Evolutionary conservation across 1,140 invertebrate genomes (phyloP), one percentile per base, ranked within the genome.

Genomic region (Asbolus verrucosus): DNA sequence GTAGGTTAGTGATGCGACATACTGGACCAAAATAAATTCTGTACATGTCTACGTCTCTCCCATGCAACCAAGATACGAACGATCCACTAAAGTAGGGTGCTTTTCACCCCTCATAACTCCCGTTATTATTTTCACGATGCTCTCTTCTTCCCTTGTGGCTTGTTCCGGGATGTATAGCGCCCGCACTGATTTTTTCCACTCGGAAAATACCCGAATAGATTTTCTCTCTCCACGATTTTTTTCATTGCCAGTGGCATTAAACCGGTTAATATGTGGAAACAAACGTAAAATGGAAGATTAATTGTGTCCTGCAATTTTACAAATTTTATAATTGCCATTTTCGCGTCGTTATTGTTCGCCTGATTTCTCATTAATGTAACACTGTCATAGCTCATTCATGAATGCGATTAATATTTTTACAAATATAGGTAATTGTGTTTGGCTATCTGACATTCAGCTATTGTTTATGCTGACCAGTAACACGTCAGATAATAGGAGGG

Each of bases 241-340:
- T 39, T 62, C 16, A 62, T 62, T 46, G 19, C 6, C 15, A 6
- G 16, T 39, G 24, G 9, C 27, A n/a, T n/a, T n/a, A n/a, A n/a
- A n/a, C n/a, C n/a, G n/a, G n/a, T n/a, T n/a, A n/a, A n/a, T 16
- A 18, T 62, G 31, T 36, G 59, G 59, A 62, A 36, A 62, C 4
- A 33, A 33, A 62, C 36, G 9, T 36, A 62, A 38, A 62, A 62
- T 24, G 36, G 59, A 62, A 72, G 67, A 74, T 72, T 75, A 73
- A 73, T 75, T 65, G 73, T 69, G 65, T 75, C 74, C 74, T 73
- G 63, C 67, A 69, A 41, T 75, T 73, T 75, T 73, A 75, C 72
- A 75, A 75, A 75, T 75, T 75, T 75, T 75, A 68, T 72, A 75
- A 75, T 75, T 75, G 72, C 67, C 66, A 71, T 73, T 75, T 75